Base-by-base conservation (phyloP, 2,797 vertebrate species). In the Rousettus madagascariensis region DNA sequence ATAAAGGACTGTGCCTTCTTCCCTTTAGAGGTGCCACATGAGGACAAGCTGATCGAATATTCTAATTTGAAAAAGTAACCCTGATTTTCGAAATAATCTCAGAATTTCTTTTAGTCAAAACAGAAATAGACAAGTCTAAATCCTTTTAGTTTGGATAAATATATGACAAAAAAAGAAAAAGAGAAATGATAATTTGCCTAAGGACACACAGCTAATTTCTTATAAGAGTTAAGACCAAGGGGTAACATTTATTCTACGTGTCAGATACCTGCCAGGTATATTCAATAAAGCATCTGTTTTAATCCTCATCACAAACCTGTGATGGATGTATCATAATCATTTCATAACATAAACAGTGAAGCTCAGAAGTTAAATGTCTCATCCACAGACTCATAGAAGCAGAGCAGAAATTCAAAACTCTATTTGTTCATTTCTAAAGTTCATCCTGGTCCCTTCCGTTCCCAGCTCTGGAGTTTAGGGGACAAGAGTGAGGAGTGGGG, bases 111-210 rank as follows among this genome's bases (percentile, higher is more conserved):
- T 72, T 46, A 43, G 41, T 7, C 66, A 4, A 86, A 94, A 51
- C n/a, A 78, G 63, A 86, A 87, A 92, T 1, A 75, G 49, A 51
- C 36, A 90, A 66, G 33, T 65, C 15, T 75, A 92, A 71, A 79
- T n/a, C 20, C 72, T 36, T 46, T 83, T 30, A 43, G 28, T 36
- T 86, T 33, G 84, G 24, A 83, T 30, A 88, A 86, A 90, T 8
- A 30, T 0, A 13, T 36, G 68, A 38, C 4, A 43, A 93, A 95
- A 53, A 69, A 4, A 49, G 41, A 49, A 43, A 43, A 43, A 43
- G 46, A n/a, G 24, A 77, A 89, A 74, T 36, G 53, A 8, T 51
- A 79, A 71, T 33, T 77, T 90, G 49, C 51, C 51, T 36, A 88
- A 79, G 19, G 78, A 30, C 30, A 71, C 7, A 33, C 3, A 59